Evolutionary conservation across 2,888 invertebrate species (phyloP).

Genomic region (Synanthedon vespiformis): DNA sequence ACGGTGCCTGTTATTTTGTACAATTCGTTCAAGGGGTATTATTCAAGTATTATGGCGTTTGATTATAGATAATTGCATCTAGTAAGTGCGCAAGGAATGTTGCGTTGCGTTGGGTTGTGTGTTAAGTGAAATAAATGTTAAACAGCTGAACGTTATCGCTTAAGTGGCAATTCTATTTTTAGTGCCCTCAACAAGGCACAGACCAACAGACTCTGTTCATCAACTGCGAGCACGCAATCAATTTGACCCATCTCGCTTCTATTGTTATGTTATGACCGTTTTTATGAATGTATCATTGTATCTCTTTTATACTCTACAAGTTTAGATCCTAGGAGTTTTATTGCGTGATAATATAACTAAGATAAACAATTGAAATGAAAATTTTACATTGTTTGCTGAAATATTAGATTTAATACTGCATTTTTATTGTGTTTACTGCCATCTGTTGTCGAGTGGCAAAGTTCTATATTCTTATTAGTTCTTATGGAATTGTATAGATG

Average conservation of each 20-base stretch:
- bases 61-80: too few relatives aligned
- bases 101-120: too few relatives aligned
- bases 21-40: too few relatives aligned
- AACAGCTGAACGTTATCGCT: background rate
- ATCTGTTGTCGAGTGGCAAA: constrained; percentile 37
- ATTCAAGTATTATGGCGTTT: too few relatives aligned
- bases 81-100: too few relatives aligned
- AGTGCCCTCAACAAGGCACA: constrained; percentile 37
- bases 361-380: too few relatives aligned
- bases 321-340: too few relatives aligned
- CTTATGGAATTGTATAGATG: background rate
- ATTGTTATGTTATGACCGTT: background rate
- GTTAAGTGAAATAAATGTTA: background rate
- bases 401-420: too few relatives aligned
- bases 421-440: constrained; percentile 16
- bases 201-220: constrained; percentile 31
- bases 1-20: too few relatives aligned
- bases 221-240: constrained; percentile 48
- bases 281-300: background rate
- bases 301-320: background rate
- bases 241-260: constrained; percentile 41
- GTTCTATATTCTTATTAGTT: background rate
- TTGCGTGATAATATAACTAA: too few relatives aligned
- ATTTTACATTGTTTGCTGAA: too few relatives aligned
- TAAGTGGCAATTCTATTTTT: constrained; percentile 48